phyloP scores from a whole-genome alignment of 30 jellyfish, hydroid and myxozoan species.

The Sanderia malayensis region DNA sequence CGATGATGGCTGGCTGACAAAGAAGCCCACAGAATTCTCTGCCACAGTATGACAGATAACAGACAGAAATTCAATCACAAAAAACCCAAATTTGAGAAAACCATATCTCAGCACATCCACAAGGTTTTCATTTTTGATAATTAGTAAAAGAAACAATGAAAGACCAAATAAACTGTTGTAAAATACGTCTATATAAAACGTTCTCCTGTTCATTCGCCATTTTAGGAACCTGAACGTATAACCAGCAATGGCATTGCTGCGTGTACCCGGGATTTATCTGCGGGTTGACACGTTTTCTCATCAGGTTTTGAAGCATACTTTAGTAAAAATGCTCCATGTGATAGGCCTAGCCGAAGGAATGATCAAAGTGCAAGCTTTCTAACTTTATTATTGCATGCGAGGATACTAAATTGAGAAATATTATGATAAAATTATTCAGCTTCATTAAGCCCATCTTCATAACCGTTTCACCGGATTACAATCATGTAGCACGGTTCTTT shows the following conservation, averaged over 20 bases:
- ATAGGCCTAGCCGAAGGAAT: too few relatives aligned
- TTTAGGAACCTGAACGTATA: not conserved
- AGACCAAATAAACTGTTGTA: not conserved
- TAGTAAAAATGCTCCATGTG: too few relatives aligned
- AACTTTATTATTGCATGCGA: too few relatives aligned
- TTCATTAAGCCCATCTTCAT: too few relatives aligned
- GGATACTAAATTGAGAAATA: too few relatives aligned
- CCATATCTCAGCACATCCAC: not conserved
- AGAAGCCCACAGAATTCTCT: too few relatives aligned
- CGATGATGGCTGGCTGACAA: not conserved
- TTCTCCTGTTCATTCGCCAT: not conserved
- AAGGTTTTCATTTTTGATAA: not conserved
- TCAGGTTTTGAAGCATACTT: too few relatives aligned
- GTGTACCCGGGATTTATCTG: not conserved
- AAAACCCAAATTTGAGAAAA: not conserved
- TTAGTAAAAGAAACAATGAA: not conserved
- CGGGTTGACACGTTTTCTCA: too few relatives aligned
- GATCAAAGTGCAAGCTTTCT: too few relatives aligned
- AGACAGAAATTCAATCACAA: not conserved
- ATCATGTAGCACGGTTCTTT: too few relatives aligned
- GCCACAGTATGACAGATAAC: not conserved
- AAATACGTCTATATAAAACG: not conserved
- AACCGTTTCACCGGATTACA: too few relatives aligned
- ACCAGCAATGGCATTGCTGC: not conserved
- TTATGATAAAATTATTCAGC: too few relatives aligned